Conservation (phyloP, 2,113 vertebrate species). For the Dasyornis broadbenti region DNA sequence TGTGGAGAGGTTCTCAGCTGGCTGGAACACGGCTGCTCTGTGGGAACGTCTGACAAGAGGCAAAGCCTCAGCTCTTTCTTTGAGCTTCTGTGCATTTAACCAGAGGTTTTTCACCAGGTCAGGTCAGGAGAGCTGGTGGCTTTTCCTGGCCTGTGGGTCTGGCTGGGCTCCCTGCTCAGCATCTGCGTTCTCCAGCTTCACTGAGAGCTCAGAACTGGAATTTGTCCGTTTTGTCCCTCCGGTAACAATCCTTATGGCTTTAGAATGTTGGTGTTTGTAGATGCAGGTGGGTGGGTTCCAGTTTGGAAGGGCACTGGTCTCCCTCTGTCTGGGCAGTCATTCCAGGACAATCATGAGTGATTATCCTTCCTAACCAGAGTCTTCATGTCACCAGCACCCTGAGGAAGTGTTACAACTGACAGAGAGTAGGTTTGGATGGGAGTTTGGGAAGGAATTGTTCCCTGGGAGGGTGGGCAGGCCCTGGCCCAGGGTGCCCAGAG, state of each 20-base stretch:
- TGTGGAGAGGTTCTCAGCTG: background rate
- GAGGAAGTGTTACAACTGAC: background rate
- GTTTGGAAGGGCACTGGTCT: background rate
- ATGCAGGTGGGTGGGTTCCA: accelerated
- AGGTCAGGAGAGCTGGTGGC: background rate
- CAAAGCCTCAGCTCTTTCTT: background rate
- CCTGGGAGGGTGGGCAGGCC: background rate
- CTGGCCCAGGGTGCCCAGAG: background rate
- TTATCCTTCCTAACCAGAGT: background rate
- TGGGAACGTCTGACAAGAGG: background rate
- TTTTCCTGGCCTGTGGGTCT: background rate
- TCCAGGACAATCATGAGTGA: accelerated
- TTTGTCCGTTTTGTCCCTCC: background rate
- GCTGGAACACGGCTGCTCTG: background rate
- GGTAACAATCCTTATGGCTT: accelerated
- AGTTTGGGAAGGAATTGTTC: background rate
- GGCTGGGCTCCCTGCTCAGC: background rate
- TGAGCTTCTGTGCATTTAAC: background rate
- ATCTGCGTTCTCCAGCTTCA: accelerated
- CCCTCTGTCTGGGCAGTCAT: background rate
- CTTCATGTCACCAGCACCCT: background rate
- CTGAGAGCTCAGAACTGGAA: background rate
- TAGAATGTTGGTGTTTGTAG: accelerated
- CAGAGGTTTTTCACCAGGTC: background rate
- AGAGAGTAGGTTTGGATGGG: accelerated